phyloP scores from a whole-genome alignment of 2,113 vertebrate genomes.

The Nycticorax nycticorax region DNA sequence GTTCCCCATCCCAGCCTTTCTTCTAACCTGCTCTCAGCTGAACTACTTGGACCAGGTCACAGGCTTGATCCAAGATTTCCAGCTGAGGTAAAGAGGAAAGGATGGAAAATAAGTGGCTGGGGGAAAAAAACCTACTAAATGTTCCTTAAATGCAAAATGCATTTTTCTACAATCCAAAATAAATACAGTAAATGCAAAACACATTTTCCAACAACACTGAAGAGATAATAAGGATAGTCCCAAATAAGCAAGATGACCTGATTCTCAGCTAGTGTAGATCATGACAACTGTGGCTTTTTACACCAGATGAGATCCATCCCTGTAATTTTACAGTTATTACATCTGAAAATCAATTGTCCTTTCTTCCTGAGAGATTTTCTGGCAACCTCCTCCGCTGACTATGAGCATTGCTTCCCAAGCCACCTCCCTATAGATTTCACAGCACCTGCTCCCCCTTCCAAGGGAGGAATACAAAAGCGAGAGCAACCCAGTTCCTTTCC shows the following conservation, averaged over 20 bases:
- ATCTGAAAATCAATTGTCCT: slow-evolving; percentile 30
- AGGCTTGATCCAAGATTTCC: not conserved
- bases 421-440: not conserved
- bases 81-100: not conserved
- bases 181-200: not conserved
- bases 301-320: not conserved
- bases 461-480: not conserved
- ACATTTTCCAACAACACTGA: not conserved
- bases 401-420: not conserved
- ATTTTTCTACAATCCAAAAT: not conserved
- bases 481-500: not conserved
- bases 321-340: not conserved
- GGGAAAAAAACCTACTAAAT: not conserved
- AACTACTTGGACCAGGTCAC: not conserved
- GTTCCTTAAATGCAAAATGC: not conserved
- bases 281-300: not conserved
- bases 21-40: not conserved
- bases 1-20: not conserved
- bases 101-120: not conserved
- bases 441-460: slow-evolving; percentile 4
- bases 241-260: not conserved
- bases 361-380: slow-evolving; percentile 22
- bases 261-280: not conserved
- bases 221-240: not conserved
- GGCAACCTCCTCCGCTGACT: not conserved